phyloP scores from a whole-genome alignment of 2,888 invertebrate species.

The Stenolophus ochropezus region DNA sequence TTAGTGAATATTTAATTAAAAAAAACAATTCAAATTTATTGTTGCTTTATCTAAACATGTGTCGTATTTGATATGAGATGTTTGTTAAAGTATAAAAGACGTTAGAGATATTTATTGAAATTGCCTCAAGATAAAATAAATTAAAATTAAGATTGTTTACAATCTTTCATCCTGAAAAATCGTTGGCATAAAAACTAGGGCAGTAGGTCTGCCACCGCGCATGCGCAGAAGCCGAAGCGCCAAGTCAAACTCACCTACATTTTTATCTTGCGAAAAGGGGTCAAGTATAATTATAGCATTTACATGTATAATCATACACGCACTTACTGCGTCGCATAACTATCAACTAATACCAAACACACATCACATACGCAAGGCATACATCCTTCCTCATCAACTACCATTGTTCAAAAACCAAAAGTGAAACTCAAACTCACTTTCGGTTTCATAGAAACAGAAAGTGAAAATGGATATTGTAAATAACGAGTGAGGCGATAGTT shows the following conservation, averaged over 20 bases:
- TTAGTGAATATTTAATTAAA: too few species aligned
- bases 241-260: constrained; percentile 33
- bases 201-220: neutral
- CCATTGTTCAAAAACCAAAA: neutral
- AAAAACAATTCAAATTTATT: too few species aligned
- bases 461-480: too few species aligned
- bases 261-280: constrained; percentile 51
- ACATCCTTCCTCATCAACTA: neutral
- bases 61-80: too few species aligned
- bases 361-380: neutral
- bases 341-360: neutral
- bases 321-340: neutral
- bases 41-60: too few species aligned
- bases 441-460: too few species aligned
- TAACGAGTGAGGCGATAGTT: too few species aligned
- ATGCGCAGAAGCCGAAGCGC: neutral
- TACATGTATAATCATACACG: constrained; percentile 35
- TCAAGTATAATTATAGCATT: constrained; percentile 54
- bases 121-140: neutral
- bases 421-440: neutral
- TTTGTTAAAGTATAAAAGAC: neutral
- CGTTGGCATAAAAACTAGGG: neutral
- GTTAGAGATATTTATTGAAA: neutral
- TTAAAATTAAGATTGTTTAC: neutral
- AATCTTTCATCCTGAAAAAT: neutral